These are phyloP conservation scores for Melanogrammus aeglefinus DNA, from an alignment of 2,797 vertebrate species.

Conservation along the genomic window DNA sequence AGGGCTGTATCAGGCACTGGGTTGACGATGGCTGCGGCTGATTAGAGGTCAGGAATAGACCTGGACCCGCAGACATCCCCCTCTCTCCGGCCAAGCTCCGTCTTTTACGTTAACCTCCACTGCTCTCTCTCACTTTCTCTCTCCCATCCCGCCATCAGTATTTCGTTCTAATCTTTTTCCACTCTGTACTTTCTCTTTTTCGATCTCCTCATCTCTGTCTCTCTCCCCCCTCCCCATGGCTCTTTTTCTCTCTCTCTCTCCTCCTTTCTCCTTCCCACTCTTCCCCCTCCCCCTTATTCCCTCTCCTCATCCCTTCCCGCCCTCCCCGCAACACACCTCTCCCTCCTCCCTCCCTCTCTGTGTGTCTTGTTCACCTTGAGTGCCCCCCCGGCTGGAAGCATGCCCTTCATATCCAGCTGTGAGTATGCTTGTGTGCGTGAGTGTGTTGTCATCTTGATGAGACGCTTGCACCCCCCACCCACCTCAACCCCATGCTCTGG, in stretches of 20 bases:
- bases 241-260: not conserved
- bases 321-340: not conserved
- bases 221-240: not conserved
- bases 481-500: conserved; percentile 11
- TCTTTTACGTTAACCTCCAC: not conserved
- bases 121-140: not conserved
- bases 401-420: not conserved
- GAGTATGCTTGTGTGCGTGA: conserved; percentile 28
- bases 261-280: not conserved
- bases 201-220: not conserved
- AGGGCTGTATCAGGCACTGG: not conserved
- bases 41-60: not conserved
- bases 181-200: not conserved
- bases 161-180: not conserved
- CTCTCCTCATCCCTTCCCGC: not conserved
- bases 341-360: not conserved
- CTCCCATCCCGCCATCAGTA: not conserved
- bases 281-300: not conserved
- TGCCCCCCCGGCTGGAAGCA: not conserved
- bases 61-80: not conserved
- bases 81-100: not conserved
- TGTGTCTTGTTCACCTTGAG: not conserved
- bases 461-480: conserved; percentile 28
- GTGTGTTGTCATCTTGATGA: conserved; percentile 21
- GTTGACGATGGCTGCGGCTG: not conserved